phyloP scores from a whole-genome alignment of 2,797 vertebrate genomes.

The Megaceryle alcyon region DNA sequence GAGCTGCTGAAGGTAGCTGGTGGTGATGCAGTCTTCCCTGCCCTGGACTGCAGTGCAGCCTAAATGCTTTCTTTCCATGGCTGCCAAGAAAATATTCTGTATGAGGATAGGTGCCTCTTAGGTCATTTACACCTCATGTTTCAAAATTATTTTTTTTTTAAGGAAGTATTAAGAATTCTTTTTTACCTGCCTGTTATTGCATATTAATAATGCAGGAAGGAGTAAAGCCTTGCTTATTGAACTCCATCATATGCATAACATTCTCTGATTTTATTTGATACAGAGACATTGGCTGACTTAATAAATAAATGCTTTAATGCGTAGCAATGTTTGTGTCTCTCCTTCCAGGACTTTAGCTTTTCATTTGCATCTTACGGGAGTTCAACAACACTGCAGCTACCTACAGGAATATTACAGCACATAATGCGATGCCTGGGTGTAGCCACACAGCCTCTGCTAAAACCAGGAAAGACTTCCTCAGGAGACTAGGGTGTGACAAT shows the following conservation, averaged over 20 bases:
- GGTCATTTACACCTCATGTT: neutral
- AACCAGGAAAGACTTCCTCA: neutral
- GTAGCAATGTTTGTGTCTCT: neutral
- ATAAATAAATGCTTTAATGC: neutral
- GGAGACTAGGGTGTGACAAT: neutral
- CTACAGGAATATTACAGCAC: neutral
- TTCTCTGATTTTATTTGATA: neutral
- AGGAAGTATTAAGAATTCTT: neutral
- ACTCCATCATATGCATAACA: accelerated
- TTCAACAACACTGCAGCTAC: neutral
- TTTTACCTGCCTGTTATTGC: neutral
- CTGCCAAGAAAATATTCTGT: neutral
- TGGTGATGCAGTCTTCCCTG: neutral
- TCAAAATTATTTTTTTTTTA: neutral
- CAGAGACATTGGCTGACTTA: neutral
- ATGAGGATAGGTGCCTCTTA: neutral
- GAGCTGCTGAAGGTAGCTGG: neutral
- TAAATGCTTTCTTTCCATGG: neutral
- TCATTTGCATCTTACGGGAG: neutral
- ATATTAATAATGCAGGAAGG: neutral
- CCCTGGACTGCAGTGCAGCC: accelerated
- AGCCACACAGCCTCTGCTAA: neutral
- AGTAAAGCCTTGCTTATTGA: neutral
- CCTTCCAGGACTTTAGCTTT: neutral
- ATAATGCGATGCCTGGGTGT: neutral